Conservation (phyloP, 2,113 vertebrate species). For the Anoura caudifer region DNA sequence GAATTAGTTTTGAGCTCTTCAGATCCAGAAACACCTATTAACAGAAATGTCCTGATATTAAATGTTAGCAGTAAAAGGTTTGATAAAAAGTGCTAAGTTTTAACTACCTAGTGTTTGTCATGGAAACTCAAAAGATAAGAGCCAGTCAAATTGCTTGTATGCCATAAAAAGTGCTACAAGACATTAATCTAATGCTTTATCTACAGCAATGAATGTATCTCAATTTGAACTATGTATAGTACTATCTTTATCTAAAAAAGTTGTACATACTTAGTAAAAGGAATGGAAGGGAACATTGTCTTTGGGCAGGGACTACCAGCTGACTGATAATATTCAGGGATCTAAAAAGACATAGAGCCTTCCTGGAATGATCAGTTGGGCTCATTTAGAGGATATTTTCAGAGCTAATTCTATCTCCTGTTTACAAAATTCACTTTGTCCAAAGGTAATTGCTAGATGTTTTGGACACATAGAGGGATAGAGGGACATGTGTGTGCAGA, state of each 20-base stretch:
- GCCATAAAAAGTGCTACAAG: background rate
- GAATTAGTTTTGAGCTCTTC: background rate
- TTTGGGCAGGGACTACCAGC: background rate
- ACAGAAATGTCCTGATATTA: background rate
- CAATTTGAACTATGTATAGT: background rate
- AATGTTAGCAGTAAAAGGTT: background rate
- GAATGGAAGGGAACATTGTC: background rate
- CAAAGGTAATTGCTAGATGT: background rate
- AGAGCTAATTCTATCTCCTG: background rate
- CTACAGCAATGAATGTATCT: background rate
- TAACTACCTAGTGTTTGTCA: background rate
- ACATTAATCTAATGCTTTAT: background rate
- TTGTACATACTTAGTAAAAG: background rate
- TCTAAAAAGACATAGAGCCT: background rate
- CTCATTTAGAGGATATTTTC: background rate
- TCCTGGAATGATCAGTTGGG: background rate
- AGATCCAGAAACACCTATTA: background rate
- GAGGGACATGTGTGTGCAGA: background rate
- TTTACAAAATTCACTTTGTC: background rate
- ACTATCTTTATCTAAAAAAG: slow-evolving; percentile 12
- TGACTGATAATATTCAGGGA: background rate
- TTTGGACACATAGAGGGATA: background rate
- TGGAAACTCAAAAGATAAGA: background rate
- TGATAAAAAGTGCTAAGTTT: background rate
- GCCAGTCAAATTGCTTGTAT: background rate